A percentile compares a stretch with the other conserved stretches of the same genome.
phyloP scores from a whole-genome alignment of 92 coral and sea anemone species.

The Chrysogorgia sp. region DNA sequence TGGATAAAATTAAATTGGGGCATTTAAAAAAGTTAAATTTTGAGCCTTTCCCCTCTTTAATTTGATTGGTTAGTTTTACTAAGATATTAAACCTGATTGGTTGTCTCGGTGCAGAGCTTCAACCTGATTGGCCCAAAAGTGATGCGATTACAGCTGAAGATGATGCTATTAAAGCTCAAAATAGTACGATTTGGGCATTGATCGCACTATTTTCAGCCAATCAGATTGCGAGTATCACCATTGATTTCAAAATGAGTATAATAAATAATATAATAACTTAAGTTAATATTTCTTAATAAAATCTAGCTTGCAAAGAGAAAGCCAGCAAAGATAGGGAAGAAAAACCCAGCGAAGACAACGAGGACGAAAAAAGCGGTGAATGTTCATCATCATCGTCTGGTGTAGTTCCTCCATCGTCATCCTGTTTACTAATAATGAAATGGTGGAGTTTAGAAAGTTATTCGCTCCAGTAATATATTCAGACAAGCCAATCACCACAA shows the following conservation, averaged over 20 bases:
- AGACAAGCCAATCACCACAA: slow-evolving; percentile 1
- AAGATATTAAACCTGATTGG: no score
- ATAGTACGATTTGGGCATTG: no score
- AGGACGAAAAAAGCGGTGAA: neutral
- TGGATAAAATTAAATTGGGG: no score
- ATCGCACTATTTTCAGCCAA: no score
- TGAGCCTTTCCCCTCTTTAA: no score
- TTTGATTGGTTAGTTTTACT: no score
- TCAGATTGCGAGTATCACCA: no score
- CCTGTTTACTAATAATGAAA: neutral
- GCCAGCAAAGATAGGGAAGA: slow-evolving; percentile 8
- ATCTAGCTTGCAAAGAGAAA: slow-evolving; percentile 5
- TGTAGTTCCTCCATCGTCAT: neutral
- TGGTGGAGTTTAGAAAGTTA: neutral
- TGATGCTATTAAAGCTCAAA: neutral
- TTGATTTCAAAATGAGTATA: slow-evolving; percentile 1
- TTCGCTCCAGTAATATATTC: neutral
- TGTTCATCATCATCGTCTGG: neutral
- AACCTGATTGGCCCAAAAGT: no score
- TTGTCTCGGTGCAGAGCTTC: no score
- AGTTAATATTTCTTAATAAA: slow-evolving; percentile 2
- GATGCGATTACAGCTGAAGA: no score
- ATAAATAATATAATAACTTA: neutral
- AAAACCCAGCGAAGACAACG: neutral
- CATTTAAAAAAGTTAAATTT: no score